Conservation (phyloP, 2,113 vertebrate genomes). For the Capricornis sumatraensis region DNA sequence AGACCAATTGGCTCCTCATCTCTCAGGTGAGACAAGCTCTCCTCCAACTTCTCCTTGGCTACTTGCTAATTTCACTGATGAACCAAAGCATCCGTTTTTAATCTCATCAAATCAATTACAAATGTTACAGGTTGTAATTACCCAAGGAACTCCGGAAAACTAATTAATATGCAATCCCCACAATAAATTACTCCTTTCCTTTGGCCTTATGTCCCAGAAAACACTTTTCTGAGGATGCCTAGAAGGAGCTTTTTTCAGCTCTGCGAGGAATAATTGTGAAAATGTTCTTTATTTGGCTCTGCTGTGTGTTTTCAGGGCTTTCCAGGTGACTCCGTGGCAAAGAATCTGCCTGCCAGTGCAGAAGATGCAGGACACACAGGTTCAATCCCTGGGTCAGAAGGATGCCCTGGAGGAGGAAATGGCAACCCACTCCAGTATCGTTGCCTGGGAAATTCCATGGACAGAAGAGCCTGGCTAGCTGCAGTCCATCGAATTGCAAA, state of each 20-base stretch:
- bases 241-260: neutral
- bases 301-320: neutral
- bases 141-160: conserved; percentile 68
- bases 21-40: neutral
- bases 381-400: neutral
- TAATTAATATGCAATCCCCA: conserved; percentile 55
- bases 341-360: neutral
- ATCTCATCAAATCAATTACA: conserved; percentile 76
- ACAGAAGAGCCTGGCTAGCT: neutral
- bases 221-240: neutral
- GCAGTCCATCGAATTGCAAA: neutral
- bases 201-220: conserved; percentile 58
- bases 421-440: too few species aligned
- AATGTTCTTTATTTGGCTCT: neutral
- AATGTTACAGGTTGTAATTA: conserved; percentile 73
- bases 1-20: neutral
- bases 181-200: conserved; percentile 71
- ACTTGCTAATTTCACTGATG: conserved; percentile 58
- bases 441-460: neutral
- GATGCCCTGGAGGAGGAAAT: neutral
- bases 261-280: conserved; percentile 12
- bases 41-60: neutral
- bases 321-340: neutral
- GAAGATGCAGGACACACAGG: neutral
- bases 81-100: conserved; percentile 68